Evolutionary conservation across 2,888 invertebrate genomes (phyloP).

Genomic region (Dicycla oo): DNA sequence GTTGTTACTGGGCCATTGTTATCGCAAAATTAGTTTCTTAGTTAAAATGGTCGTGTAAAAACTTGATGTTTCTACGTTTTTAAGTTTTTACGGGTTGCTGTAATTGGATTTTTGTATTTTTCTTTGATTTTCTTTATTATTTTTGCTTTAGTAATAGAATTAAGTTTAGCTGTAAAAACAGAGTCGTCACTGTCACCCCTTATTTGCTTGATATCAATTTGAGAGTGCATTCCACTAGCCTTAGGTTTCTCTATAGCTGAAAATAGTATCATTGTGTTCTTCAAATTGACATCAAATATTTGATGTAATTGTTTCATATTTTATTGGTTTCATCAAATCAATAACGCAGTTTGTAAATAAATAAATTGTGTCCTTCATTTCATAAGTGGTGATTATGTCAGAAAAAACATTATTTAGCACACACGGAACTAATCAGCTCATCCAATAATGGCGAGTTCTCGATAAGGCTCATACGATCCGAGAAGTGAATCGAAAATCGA

Average conservation of each 20-base stretch:
- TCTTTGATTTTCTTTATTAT: background rate
- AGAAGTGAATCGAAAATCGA: constrained; percentile 58
- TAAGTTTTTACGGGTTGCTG: constrained; percentile 25
- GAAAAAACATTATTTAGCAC: constrained; percentile 37
- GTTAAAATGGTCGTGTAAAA: constrained; percentile 48
- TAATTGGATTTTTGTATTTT: constrained; percentile 40
- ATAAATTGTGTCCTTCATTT: background rate
- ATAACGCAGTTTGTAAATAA: constrained; percentile 1
- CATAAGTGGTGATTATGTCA: background rate
- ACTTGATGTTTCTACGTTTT: constrained; percentile 21
- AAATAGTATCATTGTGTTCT: background rate
- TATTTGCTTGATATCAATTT: background rate
- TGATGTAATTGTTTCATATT: background rate
- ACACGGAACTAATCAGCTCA: constrained; percentile 59
- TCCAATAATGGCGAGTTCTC: constrained; percentile 34
- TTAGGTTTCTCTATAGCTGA: no score
- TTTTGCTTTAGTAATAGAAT: background rate
- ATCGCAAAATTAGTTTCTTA: constrained; percentile 61
- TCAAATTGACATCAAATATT: background rate
- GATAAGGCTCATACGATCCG: constrained; percentile 55
- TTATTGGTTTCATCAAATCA: constrained; percentile 2
- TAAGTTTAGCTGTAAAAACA: background rate
- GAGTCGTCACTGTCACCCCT: background rate
- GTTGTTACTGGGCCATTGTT: constrained; percentile 61
- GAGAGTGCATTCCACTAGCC: background rate